phyloP scores from a whole-genome alignment of 1,140 invertebrate species.

The Lanistes nyassanus region DNA sequence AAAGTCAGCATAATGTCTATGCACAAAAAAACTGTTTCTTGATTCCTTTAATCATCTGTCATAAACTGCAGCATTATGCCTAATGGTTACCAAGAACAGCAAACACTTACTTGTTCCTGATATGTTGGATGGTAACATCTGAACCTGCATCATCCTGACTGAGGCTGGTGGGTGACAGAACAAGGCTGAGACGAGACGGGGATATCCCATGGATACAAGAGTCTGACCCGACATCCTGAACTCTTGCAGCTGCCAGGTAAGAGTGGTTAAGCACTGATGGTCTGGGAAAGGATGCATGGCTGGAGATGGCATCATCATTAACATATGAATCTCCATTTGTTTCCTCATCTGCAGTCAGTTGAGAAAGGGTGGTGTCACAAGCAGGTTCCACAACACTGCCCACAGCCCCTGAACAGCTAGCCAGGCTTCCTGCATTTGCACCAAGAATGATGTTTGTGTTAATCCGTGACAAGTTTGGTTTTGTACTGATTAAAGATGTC shows the following conservation, averaged over 20 bases:
- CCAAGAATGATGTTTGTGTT: background rate
- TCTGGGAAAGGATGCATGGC: conserved; percentile 36
- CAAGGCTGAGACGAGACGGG: no score
- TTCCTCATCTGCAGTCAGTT: background rate
- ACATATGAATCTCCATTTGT: background rate
- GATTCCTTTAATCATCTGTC: no score
- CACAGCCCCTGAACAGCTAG: no score
- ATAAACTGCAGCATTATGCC: no score
- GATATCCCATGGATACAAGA: no score
- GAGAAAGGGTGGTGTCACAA: no score
- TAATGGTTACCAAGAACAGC: no score
- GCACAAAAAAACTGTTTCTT: no score
- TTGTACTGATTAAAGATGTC: conserved; percentile 30
- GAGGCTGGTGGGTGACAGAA: no score
- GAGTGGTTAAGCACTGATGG: conserved; percentile 42
- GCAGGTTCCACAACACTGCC: no score
- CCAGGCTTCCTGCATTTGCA: no score
- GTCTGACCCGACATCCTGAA: conserved; percentile 7
- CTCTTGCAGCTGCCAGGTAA: conserved; percentile 37
- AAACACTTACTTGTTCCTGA: conserved; percentile 11
- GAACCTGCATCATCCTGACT: background rate
- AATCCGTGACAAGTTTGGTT: conserved; percentile 38
- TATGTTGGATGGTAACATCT: background rate
- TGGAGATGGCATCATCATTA: background rate
- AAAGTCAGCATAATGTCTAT: no score